Evolutionary conservation across 2,888 invertebrate species (phyloP).

Genomic region (Deladenus siricidicola): DNA sequence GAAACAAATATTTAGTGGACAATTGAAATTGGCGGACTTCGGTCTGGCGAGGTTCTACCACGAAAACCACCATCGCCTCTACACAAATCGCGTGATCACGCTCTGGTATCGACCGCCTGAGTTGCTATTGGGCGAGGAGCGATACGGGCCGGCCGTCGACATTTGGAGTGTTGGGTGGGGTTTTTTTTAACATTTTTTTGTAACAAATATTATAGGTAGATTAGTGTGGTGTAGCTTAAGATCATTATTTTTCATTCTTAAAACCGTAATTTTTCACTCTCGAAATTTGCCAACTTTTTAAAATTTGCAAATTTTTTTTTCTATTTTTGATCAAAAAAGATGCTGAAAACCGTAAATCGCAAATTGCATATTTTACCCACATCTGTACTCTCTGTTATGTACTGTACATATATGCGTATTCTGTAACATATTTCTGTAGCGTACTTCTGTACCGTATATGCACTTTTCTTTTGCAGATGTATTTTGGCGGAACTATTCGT

Average conservation of each 20-base stretch:
- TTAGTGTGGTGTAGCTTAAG: too few species aligned
- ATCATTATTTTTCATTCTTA: not conserved
- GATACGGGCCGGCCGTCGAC: conserved; percentile 85
- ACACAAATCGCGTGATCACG: conserved; percentile 97
- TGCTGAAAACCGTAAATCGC: too few species aligned
- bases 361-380: too few species aligned
- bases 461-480: conserved; percentile 67
- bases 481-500: conserved; percentile 93
- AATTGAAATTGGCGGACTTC: conserved; percentile 95
- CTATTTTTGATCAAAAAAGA: too few species aligned
- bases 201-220: too few species aligned
- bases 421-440: too few species aligned
- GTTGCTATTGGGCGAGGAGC: conserved; percentile 86
- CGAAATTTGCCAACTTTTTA: too few species aligned
- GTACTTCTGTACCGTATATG: too few species aligned
- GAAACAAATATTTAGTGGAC: conserved; percentile 66
- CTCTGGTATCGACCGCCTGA: conserved; percentile 91
- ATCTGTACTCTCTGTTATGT: too few species aligned
- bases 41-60: conserved; percentile 83
- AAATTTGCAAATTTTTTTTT: too few species aligned
- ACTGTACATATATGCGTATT: too few species aligned
- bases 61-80: conserved; percentile 66
- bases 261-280: not conserved
- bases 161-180: conserved; percentile 89
- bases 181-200: not conserved